A percentile compares a stretch with the other conserved stretches of the same genome.
Evolutionary conservation across 2,113 vertebrate species (phyloP).

Genomic region (Ploceus nigricollis): DNA sequence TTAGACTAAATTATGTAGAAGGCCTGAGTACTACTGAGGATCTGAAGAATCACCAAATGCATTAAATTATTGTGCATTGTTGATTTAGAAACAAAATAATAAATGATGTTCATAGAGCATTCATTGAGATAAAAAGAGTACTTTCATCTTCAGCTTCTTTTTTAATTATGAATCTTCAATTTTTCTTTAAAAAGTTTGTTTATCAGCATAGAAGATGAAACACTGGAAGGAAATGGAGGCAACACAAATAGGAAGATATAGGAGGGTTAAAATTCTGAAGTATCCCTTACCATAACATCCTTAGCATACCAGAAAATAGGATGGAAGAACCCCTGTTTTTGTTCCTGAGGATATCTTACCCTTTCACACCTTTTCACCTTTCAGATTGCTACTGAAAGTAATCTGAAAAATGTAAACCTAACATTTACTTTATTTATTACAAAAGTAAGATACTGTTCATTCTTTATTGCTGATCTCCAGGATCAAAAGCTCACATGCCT

Average conservation of each 20-base stretch:
- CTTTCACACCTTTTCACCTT: not conserved
- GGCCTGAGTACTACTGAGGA: not conserved
- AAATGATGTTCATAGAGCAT: rapidly evolving
- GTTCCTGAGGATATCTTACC: not conserved
- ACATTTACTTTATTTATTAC: not conserved
- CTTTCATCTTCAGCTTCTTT: not conserved
- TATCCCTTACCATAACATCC: not conserved
- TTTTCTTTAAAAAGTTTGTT: not conserved
- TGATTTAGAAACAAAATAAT: not conserved
- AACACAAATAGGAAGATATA: not conserved
- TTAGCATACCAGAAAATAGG: not conserved
- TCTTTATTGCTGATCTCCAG: not conserved
- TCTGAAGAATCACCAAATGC: not conserved
- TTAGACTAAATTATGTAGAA: not conserved
- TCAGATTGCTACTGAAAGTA: not conserved
- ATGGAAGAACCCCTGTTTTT: not conserved
- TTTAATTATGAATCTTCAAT: not conserved
- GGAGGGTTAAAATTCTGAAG: not conserved
- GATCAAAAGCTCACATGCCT: not conserved
- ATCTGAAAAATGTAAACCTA: not conserved
- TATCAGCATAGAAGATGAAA: not conserved
- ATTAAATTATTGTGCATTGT: not conserved
- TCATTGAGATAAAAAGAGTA: not conserved
- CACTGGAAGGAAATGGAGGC: not conserved
- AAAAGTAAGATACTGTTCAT: not conserved